phyloP scores from a whole-genome alignment of 2,797 vertebrate species.

The Oophaga sylvatica region DNA sequence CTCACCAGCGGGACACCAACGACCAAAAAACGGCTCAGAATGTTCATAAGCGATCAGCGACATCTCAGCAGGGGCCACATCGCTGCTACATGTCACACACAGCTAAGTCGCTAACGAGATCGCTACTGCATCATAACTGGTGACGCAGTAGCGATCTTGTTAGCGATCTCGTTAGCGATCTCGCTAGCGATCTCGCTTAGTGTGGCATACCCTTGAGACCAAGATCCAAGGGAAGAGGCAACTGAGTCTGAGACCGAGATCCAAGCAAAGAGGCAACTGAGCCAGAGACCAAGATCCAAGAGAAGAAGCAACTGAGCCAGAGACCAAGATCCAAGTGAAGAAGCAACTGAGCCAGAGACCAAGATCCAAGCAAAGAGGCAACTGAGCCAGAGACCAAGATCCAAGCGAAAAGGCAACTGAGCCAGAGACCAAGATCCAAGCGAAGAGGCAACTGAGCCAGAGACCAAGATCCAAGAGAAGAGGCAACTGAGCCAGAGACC shows the following conservation, averaged over 20 bases:
- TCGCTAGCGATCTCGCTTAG: too few relatives aligned
- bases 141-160: too few relatives aligned
- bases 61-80: too few relatives aligned
- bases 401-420: not conserved
- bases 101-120: too few relatives aligned
- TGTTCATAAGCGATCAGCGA: too few relatives aligned
- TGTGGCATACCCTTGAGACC: too few relatives aligned
- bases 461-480: not conserved
- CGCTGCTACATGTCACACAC: too few relatives aligned
- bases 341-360: not conserved
- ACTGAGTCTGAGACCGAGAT: not conserved
- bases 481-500: not conserved
- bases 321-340: not conserved
- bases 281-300: not conserved
- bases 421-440: not conserved
- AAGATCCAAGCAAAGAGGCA: not conserved
- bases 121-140: too few relatives aligned
- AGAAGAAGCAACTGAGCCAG: not conserved
- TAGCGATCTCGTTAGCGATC: too few relatives aligned
- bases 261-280: not conserved
- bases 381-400: not conserved
- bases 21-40: too few relatives aligned
- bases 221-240: not conserved
- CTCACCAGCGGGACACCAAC: too few relatives aligned
- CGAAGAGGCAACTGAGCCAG: not conserved